Percentiles rank a stretch among this genome's conserved stretches.
Conservation (phyloP, 2,113 vertebrate species). For the Acanthisitta chloris region DNA sequence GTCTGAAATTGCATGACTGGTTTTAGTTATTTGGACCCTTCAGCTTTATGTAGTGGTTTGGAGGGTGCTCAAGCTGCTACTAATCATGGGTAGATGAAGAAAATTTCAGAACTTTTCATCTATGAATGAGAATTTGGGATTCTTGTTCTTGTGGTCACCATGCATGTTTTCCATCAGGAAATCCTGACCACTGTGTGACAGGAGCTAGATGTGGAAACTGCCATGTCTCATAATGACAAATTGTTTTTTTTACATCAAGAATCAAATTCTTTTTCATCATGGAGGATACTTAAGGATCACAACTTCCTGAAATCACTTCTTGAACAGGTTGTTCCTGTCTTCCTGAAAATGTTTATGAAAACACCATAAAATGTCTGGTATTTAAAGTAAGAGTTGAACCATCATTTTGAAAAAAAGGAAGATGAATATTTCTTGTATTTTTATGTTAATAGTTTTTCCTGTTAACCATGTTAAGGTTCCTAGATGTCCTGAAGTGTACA, state of each 20-base stretch:
- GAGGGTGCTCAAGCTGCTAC: background rate
- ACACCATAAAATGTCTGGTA: background rate
- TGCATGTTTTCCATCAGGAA: background rate
- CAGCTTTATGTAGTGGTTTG: background rate
- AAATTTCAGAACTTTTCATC: background rate
- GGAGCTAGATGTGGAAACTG: background rate
- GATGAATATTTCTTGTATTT: background rate
- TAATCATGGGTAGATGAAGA: background rate
- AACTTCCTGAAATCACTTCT: background rate
- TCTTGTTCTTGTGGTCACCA: background rate
- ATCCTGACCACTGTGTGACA: background rate
- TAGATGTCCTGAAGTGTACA: background rate
- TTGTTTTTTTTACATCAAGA: background rate
- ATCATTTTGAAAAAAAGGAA: background rate
- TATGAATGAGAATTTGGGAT: background rate
- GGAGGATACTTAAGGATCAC: background rate
- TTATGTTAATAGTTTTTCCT: background rate
- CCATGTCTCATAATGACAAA: background rate
- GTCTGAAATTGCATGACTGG: background rate
- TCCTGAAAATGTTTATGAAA: background rate
- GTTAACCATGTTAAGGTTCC: background rate
- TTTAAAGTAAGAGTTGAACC: background rate
- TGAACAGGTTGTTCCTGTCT: background rate
- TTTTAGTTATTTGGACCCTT: background rate
- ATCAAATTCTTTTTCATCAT: background rate